Evolutionary conservation across 2,113 vertebrate species (phyloP), one percentile per base, ranked within the genome.

Genomic region (Colistium nudipinnis): DNA sequence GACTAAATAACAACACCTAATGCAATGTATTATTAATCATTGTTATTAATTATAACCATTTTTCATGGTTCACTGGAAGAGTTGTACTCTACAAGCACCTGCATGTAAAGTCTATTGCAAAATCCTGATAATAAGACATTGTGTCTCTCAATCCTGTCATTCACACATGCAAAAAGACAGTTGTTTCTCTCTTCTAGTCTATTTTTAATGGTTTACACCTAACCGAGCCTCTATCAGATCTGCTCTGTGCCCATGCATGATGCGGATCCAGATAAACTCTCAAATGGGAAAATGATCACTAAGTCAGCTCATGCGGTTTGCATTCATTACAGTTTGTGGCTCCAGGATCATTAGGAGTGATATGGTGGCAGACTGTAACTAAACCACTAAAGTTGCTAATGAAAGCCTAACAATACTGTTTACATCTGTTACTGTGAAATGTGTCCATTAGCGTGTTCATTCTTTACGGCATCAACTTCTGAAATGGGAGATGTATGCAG

Each of bases 241-340:
- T 19, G 55, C 64, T 20, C 11, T 10, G 33, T 38, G 43, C 33
- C n/a, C 1, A 33, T 33, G 31, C 36, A 39, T 39, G 36, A 39
- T 39, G 70, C 62, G 56, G 73, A 86, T 78, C 70, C 61, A 78
- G 74, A 75, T 82, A 74, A 80, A 72, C 45, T 75, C 61, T 57
- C 35, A 68, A 47, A 76, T 43, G 67, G 54, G 62, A 59, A 63
- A 39, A 70, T 49, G 55, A 82, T 87, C 38, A 79, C 82, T 60
- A 79, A 72, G 54, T 68, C 55, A 19, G 51, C 69, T 87, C 60
- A 64, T 81, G 74, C 38, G 1, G 76, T 84, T 73, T 80, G 78
- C 70, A 80, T 82, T 65, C 45, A 72, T 77, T 72, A 80, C 47
- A 27, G 47, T 75, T 48, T 39, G 54, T 57, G 63, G 68, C 44